These are phyloP conservation scores for Mastomys coucha DNA, from an alignment of 2,113 vertebrate species.

Conservation along the genomic window DNA sequence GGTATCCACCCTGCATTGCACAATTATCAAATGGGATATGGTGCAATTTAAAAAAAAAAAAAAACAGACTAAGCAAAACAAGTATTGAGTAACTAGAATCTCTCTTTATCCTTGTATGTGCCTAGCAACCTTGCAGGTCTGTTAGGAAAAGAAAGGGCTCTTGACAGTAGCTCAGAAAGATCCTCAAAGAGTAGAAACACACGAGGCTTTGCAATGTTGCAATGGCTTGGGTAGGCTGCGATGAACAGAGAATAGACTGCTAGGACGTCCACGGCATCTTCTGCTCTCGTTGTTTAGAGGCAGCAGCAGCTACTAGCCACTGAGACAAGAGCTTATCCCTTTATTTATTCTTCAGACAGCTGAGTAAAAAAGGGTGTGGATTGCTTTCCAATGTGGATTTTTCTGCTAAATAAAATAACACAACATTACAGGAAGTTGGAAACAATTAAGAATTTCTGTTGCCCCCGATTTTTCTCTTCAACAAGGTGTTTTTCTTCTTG, in stretches of 20 bases:
- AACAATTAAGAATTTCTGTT: background rate
- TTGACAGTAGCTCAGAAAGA: conserved; percentile 80
- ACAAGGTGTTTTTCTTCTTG: background rate
- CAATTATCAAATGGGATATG: conserved; percentile 82
- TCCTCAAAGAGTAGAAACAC: conserved; percentile 60
- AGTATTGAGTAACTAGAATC: conserved; percentile 83
- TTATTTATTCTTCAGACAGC: background rate
- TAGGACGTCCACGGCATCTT: background rate
- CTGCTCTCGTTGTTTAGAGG: background rate
- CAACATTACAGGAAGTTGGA: background rate
- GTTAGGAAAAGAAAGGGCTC: conserved; percentile 71
- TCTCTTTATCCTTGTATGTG: conserved; percentile 81
- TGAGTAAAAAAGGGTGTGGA: background rate
- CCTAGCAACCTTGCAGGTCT: conserved; percentile 83
- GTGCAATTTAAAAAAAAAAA: conserved; percentile 72
- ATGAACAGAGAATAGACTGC: conserved; percentile 7
- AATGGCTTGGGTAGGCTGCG: conserved; percentile 25
- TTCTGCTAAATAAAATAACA: conserved; percentile 7
- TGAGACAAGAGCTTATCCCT: background rate
- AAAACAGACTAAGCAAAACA: conserved; percentile 84
- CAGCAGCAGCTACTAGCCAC: background rate
- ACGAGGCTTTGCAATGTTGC: conserved; percentile 58
- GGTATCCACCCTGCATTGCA: conserved; percentile 84
- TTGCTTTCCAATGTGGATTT: background rate
- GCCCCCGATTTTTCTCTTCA: background rate